Conservation (phyloP, 2,113 vertebrate genomes). For the Carettochelys insculpta region DNA sequence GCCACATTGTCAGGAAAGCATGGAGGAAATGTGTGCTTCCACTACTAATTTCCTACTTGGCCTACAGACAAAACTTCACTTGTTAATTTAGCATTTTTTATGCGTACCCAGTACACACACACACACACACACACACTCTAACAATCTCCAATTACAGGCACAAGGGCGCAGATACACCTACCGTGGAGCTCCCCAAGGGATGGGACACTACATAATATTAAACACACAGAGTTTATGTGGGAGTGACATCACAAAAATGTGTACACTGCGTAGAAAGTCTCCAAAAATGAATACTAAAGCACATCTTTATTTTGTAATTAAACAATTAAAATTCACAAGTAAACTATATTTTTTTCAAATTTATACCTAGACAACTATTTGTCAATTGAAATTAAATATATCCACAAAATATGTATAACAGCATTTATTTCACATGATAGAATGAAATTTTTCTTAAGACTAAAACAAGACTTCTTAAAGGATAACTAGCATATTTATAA, state of each 20-base stretch:
- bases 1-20: neutral
- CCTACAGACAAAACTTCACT: neutral
- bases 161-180: too few species aligned
- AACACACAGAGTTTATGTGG: neutral
- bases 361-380: conserved; percentile 80
- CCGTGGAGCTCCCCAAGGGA: too few species aligned
- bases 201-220: neutral
- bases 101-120: neutral
- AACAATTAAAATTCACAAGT: conserved; percentile 80
- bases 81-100: neutral
- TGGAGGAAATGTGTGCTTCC: neutral
- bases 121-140: neutral
- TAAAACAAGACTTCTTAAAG: conserved; percentile 76
- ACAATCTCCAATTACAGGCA: too few species aligned
- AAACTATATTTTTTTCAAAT: conserved; percentile 77
- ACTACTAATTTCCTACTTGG: neutral
- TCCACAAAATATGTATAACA: conserved; percentile 77
- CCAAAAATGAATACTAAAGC: conserved; percentile 76
- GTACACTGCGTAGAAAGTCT: conserved; percentile 22
- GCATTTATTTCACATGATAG: conserved; percentile 74
- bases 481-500: conserved; percentile 70
- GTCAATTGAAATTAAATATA: conserved; percentile 81
- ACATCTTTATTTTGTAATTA: conserved; percentile 84
- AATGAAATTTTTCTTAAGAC: conserved; percentile 74
- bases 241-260: neutral